These are phyloP conservation scores for Parapristionchus giblindavisi DNA, from an alignment of 2,888 invertebrate species.

Conservation along the genomic window DNA sequence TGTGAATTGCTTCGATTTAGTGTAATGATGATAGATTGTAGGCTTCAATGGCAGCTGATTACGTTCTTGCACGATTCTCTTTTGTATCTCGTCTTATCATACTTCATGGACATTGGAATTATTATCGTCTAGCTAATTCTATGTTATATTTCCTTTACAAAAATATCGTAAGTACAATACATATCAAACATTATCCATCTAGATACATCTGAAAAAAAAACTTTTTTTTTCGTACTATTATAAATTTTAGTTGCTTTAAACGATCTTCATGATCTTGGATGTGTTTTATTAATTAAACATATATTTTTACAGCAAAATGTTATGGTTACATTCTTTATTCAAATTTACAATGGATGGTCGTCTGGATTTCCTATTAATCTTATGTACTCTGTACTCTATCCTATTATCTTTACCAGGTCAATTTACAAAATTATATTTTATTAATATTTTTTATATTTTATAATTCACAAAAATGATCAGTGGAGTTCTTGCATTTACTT, in stretches of 20 bases:
- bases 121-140: slow-evolving; percentile 90
- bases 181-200: too few relatives aligned
- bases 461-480: slow-evolving; percentile 2
- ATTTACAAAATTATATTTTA: neutral
- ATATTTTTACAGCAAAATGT: slow-evolving; percentile 86
- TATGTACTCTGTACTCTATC: slow-evolving; percentile 93
- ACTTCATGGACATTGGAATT: slow-evolving; percentile 91
- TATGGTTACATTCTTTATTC: slow-evolving; percentile 93
- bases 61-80: slow-evolving; percentile 84
- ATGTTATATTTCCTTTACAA: slow-evolving; percentile 97
- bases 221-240: too few relatives aligned
- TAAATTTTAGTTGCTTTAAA: too few relatives aligned
- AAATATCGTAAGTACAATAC: slow-evolving; percentile 79
- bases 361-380: slow-evolving; percentile 77
- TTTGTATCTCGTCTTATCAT: slow-evolving; percentile 87
- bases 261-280: too few relatives aligned
- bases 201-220: too few relatives aligned
- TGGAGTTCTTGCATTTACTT: too few relatives aligned
- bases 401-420: slow-evolving; percentile 88
- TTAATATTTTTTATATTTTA: neutral
- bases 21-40: too few relatives aligned
- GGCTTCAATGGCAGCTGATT: slow-evolving; percentile 98
- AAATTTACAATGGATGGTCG: slow-evolving; percentile 83
- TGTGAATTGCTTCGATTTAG: too few relatives aligned
- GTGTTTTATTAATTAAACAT: too few relatives aligned